Percentiles rank a stretch among this genome's conserved stretches.
Evolutionary conservation across 2,888 invertebrate genomes (phyloP).

Genomic region (Lasioglossum morio): DNA sequence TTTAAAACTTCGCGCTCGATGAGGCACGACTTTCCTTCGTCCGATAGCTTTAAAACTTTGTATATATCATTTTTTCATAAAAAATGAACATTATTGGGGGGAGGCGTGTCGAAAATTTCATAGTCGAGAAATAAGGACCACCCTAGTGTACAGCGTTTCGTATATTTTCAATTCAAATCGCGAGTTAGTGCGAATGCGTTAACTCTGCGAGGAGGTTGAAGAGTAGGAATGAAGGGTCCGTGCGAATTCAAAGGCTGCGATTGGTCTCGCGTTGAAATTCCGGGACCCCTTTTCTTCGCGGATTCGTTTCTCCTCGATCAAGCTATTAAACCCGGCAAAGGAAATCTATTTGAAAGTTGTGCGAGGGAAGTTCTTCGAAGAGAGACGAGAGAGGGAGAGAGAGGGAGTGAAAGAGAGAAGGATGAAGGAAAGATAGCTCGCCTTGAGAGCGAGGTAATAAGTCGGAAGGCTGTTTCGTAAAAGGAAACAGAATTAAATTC

Average conservation of each 20-base stretch:
- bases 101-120: too few relatives aligned
- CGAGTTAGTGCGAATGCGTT: not conserved
- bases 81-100: too few relatives aligned
- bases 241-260: not conserved
- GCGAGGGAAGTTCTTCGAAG: constrained; percentile 45
- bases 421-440: constrained; percentile 22
- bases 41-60: too few relatives aligned
- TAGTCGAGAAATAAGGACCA: too few relatives aligned
- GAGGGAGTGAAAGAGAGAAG: not conserved
- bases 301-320: constrained; percentile 31
- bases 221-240: not conserved
- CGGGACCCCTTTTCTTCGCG: not conserved
- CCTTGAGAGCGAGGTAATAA: constrained; percentile 56
- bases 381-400: not conserved
- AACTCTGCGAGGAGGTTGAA: not conserved
- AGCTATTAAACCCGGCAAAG: constrained; percentile 47
- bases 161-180: not conserved
- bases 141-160: too few relatives aligned
- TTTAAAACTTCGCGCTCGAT: too few relatives aligned
- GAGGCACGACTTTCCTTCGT: too few relatives aligned
- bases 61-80: too few relatives aligned
- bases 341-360: constrained; percentile 59
- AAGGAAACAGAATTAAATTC: constrained; percentile 60
- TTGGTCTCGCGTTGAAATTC: not conserved
- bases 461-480: constrained; percentile 52